A percentile compares a stretch with the other conserved stretches of the same genome.
These are phyloP conservation scores for Ctenopoma multispine DNA, from an alignment of 2,797 vertebrate genomes.

Conservation along the genomic window DNA sequence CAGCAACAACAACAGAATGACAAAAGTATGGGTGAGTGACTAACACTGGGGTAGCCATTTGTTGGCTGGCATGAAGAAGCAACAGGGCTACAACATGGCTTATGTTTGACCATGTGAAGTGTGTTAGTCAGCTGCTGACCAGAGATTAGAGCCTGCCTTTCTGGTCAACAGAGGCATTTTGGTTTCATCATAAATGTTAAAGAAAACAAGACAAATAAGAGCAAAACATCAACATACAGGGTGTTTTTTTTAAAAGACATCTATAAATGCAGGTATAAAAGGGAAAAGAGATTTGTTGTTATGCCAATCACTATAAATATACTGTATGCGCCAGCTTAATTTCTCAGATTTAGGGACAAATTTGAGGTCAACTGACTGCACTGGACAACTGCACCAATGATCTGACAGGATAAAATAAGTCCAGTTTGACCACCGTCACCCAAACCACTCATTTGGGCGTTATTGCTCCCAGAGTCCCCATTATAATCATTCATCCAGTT, in stretches of 20 bases:
- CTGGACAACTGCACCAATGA: not conserved
- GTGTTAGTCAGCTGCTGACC: constrained; percentile 9
- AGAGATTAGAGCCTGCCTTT: not conserved
- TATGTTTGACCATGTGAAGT: constrained; percentile 7
- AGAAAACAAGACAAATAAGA: not conserved
- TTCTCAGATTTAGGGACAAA: not conserved
- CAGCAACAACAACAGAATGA: constrained; percentile 8
- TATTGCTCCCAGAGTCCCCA: not conserved
- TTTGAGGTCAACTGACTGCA: not conserved
- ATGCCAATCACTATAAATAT: not conserved
- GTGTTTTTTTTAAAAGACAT: too few relatives aligned
- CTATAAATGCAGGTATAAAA: not conserved
- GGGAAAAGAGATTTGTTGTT: not conserved
- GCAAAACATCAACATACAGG: not conserved
- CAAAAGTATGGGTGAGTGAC: constrained; percentile 3
- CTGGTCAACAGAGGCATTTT: not conserved
- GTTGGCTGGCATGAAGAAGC: constrained; percentile 19
- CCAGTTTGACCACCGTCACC: constrained; percentile 3
- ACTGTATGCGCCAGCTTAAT: not conserved
- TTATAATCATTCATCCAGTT: constrained; percentile 6
- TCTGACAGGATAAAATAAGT: not conserved
- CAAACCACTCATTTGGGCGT: constrained; percentile 16
- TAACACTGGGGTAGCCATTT: constrained; percentile 21
- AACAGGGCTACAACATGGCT: constrained; percentile 14
- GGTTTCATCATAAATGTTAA: not conserved